Percentiles rank a stretch among this genome's conserved stretches.
Evolutionary conservation across 1,140 invertebrate species (phyloP).

Genomic region (Octopus sinensis): DNA sequence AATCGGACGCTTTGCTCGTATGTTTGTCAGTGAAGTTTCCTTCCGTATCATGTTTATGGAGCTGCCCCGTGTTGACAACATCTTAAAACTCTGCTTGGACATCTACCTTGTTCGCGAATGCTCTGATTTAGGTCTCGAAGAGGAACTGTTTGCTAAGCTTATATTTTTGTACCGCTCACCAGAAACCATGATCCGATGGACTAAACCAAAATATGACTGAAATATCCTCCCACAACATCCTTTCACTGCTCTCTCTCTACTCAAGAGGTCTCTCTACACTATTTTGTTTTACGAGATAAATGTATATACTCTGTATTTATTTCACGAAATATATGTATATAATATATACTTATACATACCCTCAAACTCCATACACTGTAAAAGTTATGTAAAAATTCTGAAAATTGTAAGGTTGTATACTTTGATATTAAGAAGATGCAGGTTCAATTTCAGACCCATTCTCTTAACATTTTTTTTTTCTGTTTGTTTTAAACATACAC

Average conservation of each 20-base stretch:
- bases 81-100: conserved; percentile 86
- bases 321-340: conserved; percentile 19
- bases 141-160: conserved; percentile 96
- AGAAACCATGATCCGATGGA: conserved; percentile 95
- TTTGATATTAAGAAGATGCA: too few species aligned
- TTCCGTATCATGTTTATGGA: conserved; percentile 96
- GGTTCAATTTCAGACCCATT: too few species aligned
- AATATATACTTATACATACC: conserved; percentile 24
- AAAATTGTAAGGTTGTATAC: too few species aligned
- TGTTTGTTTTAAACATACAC: too few species aligned
- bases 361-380: neutral
- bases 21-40: conserved; percentile 75
- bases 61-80: conserved; percentile 88
- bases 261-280: neutral
- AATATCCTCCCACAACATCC: neutral
- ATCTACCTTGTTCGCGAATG: conserved; percentile 96
- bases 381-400: too few species aligned
- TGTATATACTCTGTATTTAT: neutral
- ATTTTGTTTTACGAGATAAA: neutral
- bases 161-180: conserved; percentile 97
- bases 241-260: neutral
- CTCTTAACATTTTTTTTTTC: too few species aligned
- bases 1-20: conserved; percentile 76
- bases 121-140: conserved; percentile 90
- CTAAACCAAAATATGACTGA: conserved; percentile 17